Percentiles rank a stretch among this genome's conserved stretches.
phyloP scores from a whole-genome alignment of 2,113 vertebrate species.

The Calidris pygmaea region DNA sequence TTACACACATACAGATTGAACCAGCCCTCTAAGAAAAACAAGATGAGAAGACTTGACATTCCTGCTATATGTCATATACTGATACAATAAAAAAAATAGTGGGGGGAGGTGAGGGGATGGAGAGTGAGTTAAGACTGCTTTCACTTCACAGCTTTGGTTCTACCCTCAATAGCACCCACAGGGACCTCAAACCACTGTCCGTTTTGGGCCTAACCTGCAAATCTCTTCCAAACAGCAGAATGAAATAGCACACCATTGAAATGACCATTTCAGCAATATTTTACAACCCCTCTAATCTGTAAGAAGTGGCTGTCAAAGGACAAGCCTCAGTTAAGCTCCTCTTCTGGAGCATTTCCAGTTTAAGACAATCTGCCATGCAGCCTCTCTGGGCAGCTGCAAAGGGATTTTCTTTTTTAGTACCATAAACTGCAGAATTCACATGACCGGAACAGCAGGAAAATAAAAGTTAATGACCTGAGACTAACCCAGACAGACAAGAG shows the following conservation, averaged over 20 bases:
- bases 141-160: neutral
- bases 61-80: neutral
- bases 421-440: neutral
- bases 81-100: neutral
- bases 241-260: neutral
- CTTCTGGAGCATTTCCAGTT: conserved; percentile 27
- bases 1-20: neutral
- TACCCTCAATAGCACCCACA: neutral
- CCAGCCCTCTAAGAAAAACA: neutral
- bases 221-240: neutral
- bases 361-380: neutral
- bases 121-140: neutral
- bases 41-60: neutral
- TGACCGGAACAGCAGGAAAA: neutral
- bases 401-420: neutral
- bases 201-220: neutral
- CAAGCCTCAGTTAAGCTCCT: neutral
- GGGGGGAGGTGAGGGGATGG: neutral
- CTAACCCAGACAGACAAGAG: neutral
- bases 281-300: neutral
- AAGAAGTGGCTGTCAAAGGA: neutral
- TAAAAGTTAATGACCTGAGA: conserved; percentile 11
- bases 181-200: neutral
- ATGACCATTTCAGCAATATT: neutral
- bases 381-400: neutral